These are phyloP conservation scores for Argentina silus DNA, from an alignment of 2,797 vertebrate genomes.

Conservation along the genomic window DNA sequence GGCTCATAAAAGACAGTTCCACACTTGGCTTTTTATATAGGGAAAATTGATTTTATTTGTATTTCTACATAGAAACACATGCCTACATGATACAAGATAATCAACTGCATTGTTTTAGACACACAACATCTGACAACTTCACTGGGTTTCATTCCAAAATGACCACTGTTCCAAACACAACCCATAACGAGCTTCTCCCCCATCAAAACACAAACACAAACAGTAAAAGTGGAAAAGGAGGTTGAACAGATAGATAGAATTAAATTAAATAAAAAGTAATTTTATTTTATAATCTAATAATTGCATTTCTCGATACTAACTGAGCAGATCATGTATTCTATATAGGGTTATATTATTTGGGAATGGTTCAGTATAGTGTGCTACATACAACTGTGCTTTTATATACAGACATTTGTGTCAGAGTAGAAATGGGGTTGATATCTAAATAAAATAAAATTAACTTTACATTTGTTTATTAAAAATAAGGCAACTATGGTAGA, in stretches of 20 bases:
- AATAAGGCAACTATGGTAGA: conserved; percentile 84
- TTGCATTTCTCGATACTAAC: conserved; percentile 37
- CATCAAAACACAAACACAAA: conserved; percentile 29
- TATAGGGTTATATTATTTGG: conserved; percentile 15
- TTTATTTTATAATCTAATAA: conserved; percentile 43
- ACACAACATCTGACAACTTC: conserved; percentile 55
- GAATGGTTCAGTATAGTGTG: conserved; percentile 53
- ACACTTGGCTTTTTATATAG: neutral
- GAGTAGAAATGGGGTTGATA: conserved; percentile 45
- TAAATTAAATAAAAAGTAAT: conserved; percentile 70
- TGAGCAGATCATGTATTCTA: conserved; percentile 42
- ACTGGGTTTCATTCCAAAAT: conserved; percentile 49
- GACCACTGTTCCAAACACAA: conserved; percentile 49
- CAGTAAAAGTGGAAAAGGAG: conserved; percentile 47
- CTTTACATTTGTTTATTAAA: conserved; percentile 67
- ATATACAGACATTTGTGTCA: conserved; percentile 57
- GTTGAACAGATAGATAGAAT: conserved; percentile 43
- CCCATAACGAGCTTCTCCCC: conserved; percentile 34
- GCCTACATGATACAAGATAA: conserved; percentile 62
- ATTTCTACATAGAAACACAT: conserved; percentile 76
- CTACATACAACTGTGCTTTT: conserved; percentile 75
- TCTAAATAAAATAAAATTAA: conserved; percentile 46
- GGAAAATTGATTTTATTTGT: conserved; percentile 48
- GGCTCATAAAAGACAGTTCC: neutral
- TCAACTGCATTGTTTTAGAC: conserved; percentile 50